Evolutionary conservation across 2,888 invertebrate genomes (phyloP).

Genomic region (Piscicola geometra): DNA sequence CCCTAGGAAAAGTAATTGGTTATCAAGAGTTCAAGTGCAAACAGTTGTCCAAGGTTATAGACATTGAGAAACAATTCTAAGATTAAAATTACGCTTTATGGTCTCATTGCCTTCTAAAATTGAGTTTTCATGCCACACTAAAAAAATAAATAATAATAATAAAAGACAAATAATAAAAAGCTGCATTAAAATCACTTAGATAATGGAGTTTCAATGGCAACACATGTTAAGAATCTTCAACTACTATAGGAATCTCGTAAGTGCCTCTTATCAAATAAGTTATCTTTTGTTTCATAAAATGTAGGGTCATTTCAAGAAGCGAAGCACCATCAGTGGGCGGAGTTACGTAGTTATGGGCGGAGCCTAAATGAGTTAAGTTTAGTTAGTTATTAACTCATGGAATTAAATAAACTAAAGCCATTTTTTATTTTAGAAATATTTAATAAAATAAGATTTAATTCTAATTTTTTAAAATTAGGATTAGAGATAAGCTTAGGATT

Average conservation of each 20-base stretch:
- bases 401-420: background rate
- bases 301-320: background rate
- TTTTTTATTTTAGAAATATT: background rate
- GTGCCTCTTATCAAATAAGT: no score
- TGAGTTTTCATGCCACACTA: no score
- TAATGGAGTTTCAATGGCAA: constrained; percentile 25
- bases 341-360: no score
- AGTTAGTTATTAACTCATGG: background rate
- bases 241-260: constrained; percentile 10
- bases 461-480: no score
- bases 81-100: no score
- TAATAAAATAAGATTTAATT: background rate
- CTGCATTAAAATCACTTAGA: no score
- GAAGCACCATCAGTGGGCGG: background rate
- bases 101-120: no score
- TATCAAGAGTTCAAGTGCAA: constrained; percentile 15
- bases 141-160: no score
- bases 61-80: no score
- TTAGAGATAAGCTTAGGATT: no score
- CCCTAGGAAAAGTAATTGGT: constrained; percentile 3
- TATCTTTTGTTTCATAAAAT: background rate
- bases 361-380: background rate
- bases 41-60: constrained; percentile 20
- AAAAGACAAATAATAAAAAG: no score
- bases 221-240: constrained; percentile 13